Evolutionary conservation across 2,113 vertebrate species (phyloP).

Genomic region (Herpetotheres cachinnans): DNA sequence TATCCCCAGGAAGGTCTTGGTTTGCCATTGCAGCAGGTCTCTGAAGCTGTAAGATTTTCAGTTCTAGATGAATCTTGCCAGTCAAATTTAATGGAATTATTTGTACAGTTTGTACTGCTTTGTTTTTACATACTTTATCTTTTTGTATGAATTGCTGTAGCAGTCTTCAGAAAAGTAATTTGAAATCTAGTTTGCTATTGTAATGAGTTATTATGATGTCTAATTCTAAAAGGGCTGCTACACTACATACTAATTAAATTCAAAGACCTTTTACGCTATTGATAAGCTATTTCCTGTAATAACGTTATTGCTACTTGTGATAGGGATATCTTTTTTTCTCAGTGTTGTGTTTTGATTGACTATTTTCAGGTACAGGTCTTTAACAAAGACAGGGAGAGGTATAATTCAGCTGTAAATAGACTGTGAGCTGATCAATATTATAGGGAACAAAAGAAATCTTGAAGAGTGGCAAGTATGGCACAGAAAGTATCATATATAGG

Average conservation of each 20-base stretch:
- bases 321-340: neutral
- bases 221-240: neutral
- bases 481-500: neutral
- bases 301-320: neutral
- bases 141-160: neutral
- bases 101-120: neutral
- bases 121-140: conserved; percentile 2
- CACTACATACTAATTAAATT: conserved; percentile 13
- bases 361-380: neutral
- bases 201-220: neutral
- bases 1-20: neutral
- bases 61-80: neutral
- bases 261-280: neutral
- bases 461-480: neutral
- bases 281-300: conserved; percentile 22
- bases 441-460: neutral
- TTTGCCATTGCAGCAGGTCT: neutral
- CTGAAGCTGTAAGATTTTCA: neutral
- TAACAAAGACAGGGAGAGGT: neutral
- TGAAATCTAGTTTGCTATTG: neutral
- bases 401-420: conserved; percentile 4
- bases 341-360: neutral
- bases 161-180: conserved; percentile 10
- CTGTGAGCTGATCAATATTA: neutral
- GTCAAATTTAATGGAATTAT: neutral